Evolutionary conservation across 2,113 vertebrate species (phyloP).

Genomic region (Cyprinodon tularosa): DNA sequence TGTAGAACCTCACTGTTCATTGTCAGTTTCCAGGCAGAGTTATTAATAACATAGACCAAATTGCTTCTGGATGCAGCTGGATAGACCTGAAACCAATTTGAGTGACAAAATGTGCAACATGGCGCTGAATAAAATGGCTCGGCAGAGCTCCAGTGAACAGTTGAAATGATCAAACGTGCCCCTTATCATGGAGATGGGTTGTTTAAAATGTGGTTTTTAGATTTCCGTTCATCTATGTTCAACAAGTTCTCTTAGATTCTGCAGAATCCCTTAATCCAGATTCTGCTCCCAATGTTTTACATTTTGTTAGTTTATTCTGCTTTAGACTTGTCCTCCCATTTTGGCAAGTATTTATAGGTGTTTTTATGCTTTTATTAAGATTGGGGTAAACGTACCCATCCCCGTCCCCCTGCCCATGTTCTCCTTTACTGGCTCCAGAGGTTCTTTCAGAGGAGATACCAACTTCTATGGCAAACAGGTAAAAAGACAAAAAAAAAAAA

Average conservation of each 20-base stretch:
- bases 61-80: background rate
- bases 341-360: background rate
- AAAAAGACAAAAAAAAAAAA: background rate
- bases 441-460: constrained; percentile 95
- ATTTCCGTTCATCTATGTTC: background rate
- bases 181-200: background rate
- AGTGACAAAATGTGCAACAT: background rate
- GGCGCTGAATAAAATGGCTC: background rate
- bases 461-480: constrained; percentile 99
- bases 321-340: background rate
- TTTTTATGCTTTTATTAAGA: constrained; percentile 74
- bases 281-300: background rate
- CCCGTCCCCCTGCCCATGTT: constrained; percentile 99
- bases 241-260: background rate
- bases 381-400: constrained; percentile 96
- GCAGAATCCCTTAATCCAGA: background rate
- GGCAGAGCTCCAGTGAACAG: background rate
- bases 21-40: background rate
- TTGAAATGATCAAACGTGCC: background rate
- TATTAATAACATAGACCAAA: background rate
- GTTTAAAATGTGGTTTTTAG: background rate
- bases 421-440: constrained; percentile 95
- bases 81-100: background rate
- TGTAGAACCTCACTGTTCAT: background rate
- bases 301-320: background rate